Evolutionary conservation across 2,888 invertebrate species (phyloP).

Genomic region (Papilio elwesi): DNA sequence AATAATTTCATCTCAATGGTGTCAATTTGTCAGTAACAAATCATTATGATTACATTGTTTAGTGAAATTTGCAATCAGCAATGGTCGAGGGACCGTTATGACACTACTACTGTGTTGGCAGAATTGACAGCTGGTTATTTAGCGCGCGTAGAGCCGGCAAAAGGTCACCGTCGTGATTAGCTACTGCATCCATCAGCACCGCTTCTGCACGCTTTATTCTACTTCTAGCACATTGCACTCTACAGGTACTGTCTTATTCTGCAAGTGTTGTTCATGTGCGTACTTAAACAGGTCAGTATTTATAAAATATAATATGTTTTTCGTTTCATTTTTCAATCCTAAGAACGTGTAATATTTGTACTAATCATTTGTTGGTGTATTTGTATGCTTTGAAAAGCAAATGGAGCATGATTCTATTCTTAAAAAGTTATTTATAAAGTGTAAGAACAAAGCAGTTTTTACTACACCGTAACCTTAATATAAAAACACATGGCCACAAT

Average conservation of each 20-base stretch:
- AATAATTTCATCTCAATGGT: not conserved
- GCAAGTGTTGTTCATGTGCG: constrained; percentile 2
- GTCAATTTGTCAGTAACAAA: too few relatives aligned
- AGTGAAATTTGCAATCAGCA: not conserved
- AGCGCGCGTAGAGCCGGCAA: constrained; percentile 40
- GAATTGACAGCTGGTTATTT: constrained; percentile 3
- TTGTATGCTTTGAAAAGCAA: not conserved
- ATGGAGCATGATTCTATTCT: constrained; percentile 3
- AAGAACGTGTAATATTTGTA: not conserved
- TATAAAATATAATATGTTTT: not conserved
- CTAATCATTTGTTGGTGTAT: not conserved
- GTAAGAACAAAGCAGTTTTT: not conserved
- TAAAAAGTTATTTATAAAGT: not conserved
- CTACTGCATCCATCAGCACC: constrained; percentile 41
- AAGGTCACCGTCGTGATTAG: constrained; percentile 35
- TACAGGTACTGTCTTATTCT: not conserved
- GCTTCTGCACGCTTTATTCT: constrained; percentile 39
- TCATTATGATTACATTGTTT: too few relatives aligned
- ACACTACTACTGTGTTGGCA: not conserved
- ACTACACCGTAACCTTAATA: not conserved
- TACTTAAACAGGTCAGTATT: constrained; percentile 22
- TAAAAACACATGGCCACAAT: not conserved
- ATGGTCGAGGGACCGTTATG: not conserved
- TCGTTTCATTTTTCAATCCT: not conserved
- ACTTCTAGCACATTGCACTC: constrained; percentile 19